Evolutionary conservation across 2,888 invertebrate genomes (phyloP).

Genomic region (Cosmia pyralina): DNA sequence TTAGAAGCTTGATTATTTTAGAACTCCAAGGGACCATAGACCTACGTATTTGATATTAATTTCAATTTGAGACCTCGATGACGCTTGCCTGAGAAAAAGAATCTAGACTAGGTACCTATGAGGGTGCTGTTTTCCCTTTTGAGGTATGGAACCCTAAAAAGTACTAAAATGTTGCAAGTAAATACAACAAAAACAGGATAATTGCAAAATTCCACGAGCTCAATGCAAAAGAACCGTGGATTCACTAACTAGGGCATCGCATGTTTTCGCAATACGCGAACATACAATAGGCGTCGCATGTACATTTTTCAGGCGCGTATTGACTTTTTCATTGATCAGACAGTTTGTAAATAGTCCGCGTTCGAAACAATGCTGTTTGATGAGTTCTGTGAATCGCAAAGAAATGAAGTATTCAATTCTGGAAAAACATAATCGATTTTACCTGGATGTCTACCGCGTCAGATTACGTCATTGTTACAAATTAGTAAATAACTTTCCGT

Average conservation of each 20-base stretch:
- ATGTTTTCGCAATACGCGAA: slow-evolving; percentile 66
- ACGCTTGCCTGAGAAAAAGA: too few relatives aligned
- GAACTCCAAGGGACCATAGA: too few relatives aligned
- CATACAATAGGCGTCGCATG: slow-evolving; percentile 58
- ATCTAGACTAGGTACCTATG: too few relatives aligned
- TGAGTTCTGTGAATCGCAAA: slow-evolving; percentile 68
- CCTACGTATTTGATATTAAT: too few relatives aligned
- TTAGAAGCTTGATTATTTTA: too few relatives aligned
- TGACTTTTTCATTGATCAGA: slow-evolving; percentile 70
- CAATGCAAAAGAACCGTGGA: slow-evolving; percentile 21
- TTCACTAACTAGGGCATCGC: slow-evolving; percentile 41
- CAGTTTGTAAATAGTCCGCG: slow-evolving; percentile 76
- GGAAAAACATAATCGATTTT: slow-evolving; percentile 52
- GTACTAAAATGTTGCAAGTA: slow-evolving; percentile 14
- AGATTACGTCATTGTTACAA: slow-evolving; percentile 11
- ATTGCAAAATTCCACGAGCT: slow-evolving; percentile 36
- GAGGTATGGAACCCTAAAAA: not conserved
- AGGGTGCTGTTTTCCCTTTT: too few relatives aligned
- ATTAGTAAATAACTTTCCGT: not conserved
- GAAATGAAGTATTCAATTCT: slow-evolving; percentile 53
- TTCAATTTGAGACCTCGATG: too few relatives aligned
- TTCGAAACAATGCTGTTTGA: slow-evolving; percentile 77
- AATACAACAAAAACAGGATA: slow-evolving; percentile 29
- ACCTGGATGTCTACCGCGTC: slow-evolving; percentile 11
- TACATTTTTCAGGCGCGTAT: slow-evolving; percentile 68